These are phyloP conservation scores for Apeltes quadracus DNA, from an alignment of 2,113 vertebrate genomes.

Conservation along the genomic window DNA sequence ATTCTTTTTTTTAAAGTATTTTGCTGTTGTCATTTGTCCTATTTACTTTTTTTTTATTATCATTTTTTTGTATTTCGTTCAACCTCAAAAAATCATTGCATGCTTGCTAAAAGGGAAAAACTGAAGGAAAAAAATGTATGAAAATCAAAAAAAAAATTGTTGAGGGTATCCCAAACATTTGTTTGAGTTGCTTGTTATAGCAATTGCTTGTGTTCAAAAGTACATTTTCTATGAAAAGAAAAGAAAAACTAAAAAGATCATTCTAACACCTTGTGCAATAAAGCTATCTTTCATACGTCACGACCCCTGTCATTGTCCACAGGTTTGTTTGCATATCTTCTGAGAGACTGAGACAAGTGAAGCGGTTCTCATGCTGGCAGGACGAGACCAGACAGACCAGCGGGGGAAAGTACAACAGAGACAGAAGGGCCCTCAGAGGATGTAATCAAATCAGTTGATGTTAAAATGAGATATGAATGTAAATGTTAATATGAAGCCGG, in stretches of 20 bases:
- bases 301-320: conserved; percentile 71
- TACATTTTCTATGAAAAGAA: conserved; percentile 97
- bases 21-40: conserved; percentile 84
- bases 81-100: conserved; percentile 88
- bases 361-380: neutral
- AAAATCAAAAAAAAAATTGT: conserved; percentile 77
- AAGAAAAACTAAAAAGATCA: conserved; percentile 92
- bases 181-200: conserved; percentile 93
- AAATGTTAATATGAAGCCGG: neutral
- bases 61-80: conserved; percentile 79
- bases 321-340: conserved; percentile 23
- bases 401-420: neutral
- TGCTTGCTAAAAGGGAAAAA: conserved; percentile 90
- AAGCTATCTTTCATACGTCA: conserved; percentile 95
- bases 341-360: neutral
- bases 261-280: conserved; percentile 99
- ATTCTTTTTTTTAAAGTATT: conserved; percentile 76
- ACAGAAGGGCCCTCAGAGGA: neutral
- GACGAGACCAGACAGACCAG: neutral
- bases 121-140: conserved; percentile 78
- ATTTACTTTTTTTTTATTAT: conserved; percentile 77
- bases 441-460: neutral
- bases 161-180: conserved; percentile 83
- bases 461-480: neutral
- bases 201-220: conserved; percentile 99